A percentile compares a stretch with the other conserved stretches of the same genome.
Conservation (phyloP, 2,797 vertebrate species). For the Netta rufina region DNA sequence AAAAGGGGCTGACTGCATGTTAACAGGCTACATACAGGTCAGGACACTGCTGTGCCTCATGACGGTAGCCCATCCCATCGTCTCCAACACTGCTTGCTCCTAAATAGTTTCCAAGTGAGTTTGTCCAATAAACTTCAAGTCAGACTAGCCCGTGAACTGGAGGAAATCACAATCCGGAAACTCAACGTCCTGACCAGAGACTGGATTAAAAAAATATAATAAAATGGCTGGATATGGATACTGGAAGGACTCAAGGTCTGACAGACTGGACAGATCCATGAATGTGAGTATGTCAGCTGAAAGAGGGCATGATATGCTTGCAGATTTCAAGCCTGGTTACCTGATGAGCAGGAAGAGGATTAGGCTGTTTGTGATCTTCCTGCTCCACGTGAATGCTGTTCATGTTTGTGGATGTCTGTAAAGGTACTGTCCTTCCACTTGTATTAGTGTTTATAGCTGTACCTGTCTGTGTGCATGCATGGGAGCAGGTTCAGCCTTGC, state of each 20-base stretch:
- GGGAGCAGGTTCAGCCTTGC: neutral
- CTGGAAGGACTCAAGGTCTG: neutral
- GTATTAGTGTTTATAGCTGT: neutral
- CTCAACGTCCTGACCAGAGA: neutral
- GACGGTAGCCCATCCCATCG: neutral
- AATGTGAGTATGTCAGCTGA: neutral
- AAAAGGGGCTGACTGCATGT: rapidly evolving
- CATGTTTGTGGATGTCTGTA: neutral
- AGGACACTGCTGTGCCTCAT: neutral
- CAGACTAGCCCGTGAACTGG: neutral
- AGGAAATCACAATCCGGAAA: neutral
- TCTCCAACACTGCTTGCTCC: neutral
- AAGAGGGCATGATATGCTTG: rapidly evolving
- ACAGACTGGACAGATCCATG: neutral
- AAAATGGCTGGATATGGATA: neutral
- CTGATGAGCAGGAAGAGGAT: neutral
- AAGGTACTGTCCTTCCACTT: neutral
- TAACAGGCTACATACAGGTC: neutral
- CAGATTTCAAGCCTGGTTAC: neutral
- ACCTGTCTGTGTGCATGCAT: neutral
- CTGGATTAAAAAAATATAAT: neutral
- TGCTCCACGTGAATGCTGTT: neutral
- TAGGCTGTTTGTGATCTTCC: neutral
- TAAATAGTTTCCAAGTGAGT: neutral
- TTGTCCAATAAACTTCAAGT: neutral